These are phyloP conservation scores for Temnothorax nylanderi DNA, from an alignment of 1,140 invertebrate genomes.

Conservation along the genomic window DNA sequence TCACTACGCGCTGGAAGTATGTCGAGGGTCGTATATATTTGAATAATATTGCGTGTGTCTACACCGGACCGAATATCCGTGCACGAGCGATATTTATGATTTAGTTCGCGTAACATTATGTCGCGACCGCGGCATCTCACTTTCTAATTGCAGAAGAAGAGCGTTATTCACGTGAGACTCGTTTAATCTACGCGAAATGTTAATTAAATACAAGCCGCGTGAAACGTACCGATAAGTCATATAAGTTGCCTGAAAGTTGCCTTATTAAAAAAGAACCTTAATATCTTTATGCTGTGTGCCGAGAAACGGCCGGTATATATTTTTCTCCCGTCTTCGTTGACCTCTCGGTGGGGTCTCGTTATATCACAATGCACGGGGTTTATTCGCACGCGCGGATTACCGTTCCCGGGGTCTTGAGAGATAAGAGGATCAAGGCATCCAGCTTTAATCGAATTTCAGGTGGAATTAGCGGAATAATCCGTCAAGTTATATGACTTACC, in stretches of 20 bases:
- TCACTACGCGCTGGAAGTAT: slow-evolving; percentile 23
- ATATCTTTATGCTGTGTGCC: slow-evolving; percentile 5
- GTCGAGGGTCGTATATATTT: slow-evolving; percentile 58
- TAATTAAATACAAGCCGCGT: slow-evolving; percentile 35
- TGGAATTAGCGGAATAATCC: slow-evolving; percentile 55
- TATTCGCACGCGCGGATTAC: slow-evolving; percentile 31
- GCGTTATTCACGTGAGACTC: slow-evolving; percentile 11
- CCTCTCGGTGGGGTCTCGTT: neutral
- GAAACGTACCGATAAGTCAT: slow-evolving; percentile 29
- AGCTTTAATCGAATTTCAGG: slow-evolving; percentile 62
- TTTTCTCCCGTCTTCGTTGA: neutral
- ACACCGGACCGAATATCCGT: slow-evolving; percentile 51
- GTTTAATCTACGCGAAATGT: slow-evolving; percentile 13
- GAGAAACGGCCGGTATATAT: neutral
- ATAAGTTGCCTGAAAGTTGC: neutral
- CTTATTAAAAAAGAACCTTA: neutral
- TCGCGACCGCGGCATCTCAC: slow-evolving; percentile 4
- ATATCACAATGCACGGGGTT: slow-evolving; percentile 18
- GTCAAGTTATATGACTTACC: slow-evolving; percentile 51
- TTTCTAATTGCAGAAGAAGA: slow-evolving; percentile 48
- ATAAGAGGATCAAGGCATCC: slow-evolving; percentile 60
- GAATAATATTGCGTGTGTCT: slow-evolving; percentile 63
- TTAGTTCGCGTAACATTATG: slow-evolving; percentile 33
- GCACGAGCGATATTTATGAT: slow-evolving; percentile 40
- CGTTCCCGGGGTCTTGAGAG: slow-evolving; percentile 11